These are phyloP conservation scores for Spodoptera frugiperda DNA, from an alignment of 1,140 invertebrate genomes.

Conservation along the genomic window DNA sequence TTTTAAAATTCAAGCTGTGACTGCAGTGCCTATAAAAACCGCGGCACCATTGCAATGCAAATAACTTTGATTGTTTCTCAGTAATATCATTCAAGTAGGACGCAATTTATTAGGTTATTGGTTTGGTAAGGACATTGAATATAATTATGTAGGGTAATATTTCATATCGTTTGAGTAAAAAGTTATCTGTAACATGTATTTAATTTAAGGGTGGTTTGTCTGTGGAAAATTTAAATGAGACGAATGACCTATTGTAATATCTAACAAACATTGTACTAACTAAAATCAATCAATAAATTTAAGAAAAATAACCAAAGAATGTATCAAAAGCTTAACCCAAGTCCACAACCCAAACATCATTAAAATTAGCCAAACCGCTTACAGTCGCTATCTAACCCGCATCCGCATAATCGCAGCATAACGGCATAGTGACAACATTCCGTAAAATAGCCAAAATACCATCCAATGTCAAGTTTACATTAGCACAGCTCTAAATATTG, in stretches of 20 bases:
- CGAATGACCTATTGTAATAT: no score
- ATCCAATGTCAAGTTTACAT: slow-evolving; percentile 37
- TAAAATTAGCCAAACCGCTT: not conserved
- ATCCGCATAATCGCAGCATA: slow-evolving; percentile 10
- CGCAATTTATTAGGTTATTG: slow-evolving; percentile 33
- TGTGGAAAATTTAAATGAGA: no score
- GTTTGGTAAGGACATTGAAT: not conserved
- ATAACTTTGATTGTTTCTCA: slow-evolving; percentile 38
- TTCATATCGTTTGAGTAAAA: no score
- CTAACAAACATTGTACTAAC: no score
- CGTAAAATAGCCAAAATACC: slow-evolving; percentile 2
- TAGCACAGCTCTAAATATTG: slow-evolving; percentile 27
- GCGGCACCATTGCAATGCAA: slow-evolving; percentile 35
- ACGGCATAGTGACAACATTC: not conserved
- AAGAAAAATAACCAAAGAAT: no score
- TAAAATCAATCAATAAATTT: no score
- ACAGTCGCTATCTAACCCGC: not conserved
- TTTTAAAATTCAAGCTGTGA: slow-evolving; percentile 29
- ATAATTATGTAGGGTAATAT: not conserved
- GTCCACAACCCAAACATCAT: not conserved
- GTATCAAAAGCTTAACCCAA: no score
- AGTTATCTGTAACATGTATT: no score
- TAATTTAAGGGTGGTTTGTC: no score
- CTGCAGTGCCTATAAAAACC: slow-evolving; percentile 8
- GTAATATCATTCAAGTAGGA: slow-evolving; percentile 35